A percentile compares a stretch with the other conserved stretches of the same genome.
phyloP scores from a whole-genome alignment of 2,888 invertebrate species.

The Rhamnusium bicolor region DNA sequence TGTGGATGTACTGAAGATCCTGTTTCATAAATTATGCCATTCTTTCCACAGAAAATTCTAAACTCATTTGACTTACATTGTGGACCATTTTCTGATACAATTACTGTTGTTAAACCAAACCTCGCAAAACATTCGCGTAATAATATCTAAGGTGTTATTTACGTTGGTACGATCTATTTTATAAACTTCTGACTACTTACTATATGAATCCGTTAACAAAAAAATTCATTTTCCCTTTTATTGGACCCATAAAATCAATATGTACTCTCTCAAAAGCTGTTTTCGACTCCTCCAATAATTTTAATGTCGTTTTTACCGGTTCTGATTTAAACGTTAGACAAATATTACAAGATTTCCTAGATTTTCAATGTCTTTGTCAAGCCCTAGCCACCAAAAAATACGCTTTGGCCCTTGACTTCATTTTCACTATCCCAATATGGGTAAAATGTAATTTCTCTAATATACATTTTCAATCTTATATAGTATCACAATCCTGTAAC shows the following conservation, averaged over 20 bases:
- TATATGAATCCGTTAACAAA: conserved; percentile 50
- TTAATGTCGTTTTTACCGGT: background rate
- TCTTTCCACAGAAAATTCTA: conserved; percentile 42
- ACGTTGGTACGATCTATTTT: conserved; percentile 12
- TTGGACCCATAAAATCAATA: conserved; percentile 66
- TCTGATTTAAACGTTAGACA: conserved; percentile 2
- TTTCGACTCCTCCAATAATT: background rate
- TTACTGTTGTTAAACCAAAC: conserved; percentile 49
- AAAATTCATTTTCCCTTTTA: conserved; percentile 27
- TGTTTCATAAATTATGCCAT: conserved; percentile 40
- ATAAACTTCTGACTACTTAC: conserved; percentile 2
- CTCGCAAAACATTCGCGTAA: conserved; percentile 51
- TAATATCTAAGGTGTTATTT: conserved; percentile 22
- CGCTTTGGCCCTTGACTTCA: conserved; percentile 54
- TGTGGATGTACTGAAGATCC: conserved; percentile 19
- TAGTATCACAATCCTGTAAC: conserved; percentile 24
- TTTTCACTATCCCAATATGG: conserved; percentile 58
- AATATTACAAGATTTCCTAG: conserved; percentile 10
- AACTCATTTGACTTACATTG: conserved; percentile 45
- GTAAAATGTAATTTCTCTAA: conserved; percentile 52
- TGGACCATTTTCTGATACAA: conserved; percentile 43
- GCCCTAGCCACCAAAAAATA: conserved; percentile 32
- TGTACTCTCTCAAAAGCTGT: conserved; percentile 64
- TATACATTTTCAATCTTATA: conserved; percentile 38
- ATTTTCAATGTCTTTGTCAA: conserved; percentile 26